phyloP scores from a whole-genome alignment of 2,113 vertebrate species.

The Oxyura jamaicensis region DNA sequence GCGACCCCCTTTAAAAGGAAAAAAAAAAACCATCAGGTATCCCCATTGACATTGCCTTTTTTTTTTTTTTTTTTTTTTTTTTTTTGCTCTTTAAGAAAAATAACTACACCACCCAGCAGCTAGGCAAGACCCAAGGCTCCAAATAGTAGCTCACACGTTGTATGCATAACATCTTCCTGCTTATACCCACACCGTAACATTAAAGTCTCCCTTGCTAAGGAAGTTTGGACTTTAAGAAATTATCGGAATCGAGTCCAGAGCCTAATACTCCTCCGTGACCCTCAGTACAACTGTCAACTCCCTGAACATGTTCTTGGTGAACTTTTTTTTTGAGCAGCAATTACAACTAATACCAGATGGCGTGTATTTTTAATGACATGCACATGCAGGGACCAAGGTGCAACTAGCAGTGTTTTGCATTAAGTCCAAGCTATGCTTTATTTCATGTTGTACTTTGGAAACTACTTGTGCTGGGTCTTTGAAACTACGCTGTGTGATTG shows the following conservation, averaged over 20 bases:
- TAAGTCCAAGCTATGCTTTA: not conserved
- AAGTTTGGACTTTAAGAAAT: not conserved
- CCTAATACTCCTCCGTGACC: not conserved
- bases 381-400: not conserved
- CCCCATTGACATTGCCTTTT: not conserved
- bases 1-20: conserved; percentile 18
- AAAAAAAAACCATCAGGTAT: not conserved
- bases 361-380: not conserved
- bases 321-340: conserved; percentile 10
- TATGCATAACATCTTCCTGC: not conserved
- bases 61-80: not conserved
- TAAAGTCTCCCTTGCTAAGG: not conserved
- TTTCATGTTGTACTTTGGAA: not conserved
- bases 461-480: not conserved
- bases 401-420: not conserved
- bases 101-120: not conserved
- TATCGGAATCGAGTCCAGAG: not conserved
- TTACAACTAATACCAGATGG: conserved; percentile 16
- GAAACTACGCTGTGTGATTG: not conserved
- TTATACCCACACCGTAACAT: not conserved
- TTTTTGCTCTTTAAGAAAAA: not conserved
- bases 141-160: not conserved
- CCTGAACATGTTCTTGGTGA: not conserved
- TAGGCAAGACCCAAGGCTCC: not conserved
- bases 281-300: not conserved